These are phyloP conservation scores for Sesia apiformis DNA, from an alignment of 2,888 invertebrate genomes.

Conservation along the genomic window DNA sequence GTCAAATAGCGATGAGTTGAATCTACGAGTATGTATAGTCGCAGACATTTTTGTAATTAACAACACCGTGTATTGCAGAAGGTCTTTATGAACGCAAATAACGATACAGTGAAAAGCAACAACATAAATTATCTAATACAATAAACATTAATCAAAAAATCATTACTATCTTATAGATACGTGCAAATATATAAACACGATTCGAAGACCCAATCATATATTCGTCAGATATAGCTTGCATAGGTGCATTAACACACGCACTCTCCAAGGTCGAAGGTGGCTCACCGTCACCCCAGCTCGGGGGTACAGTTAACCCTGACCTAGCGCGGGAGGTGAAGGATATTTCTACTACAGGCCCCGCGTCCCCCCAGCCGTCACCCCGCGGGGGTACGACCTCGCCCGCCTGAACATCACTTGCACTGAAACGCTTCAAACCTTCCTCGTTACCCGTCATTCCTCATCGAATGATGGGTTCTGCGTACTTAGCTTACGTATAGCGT, in stretches of 20 bases:
- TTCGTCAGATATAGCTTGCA: neutral
- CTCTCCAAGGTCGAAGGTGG: slow-evolving; percentile 61
- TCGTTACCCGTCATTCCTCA: slow-evolving; percentile 33
- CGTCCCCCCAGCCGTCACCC: slow-evolving; percentile 31
- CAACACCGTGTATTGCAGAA: too few relatives aligned
- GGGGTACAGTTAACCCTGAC: slow-evolving; percentile 72
- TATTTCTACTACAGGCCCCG: slow-evolving; percentile 64
- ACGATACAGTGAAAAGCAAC: too few relatives aligned
- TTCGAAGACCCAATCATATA: too few relatives aligned
- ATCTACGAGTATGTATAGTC: too few relatives aligned
- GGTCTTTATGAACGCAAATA: too few relatives aligned
- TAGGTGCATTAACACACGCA: slow-evolving; percentile 33
- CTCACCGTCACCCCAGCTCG: slow-evolving; percentile 56
- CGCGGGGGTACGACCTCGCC: slow-evolving; percentile 25
- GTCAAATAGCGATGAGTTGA: too few relatives aligned
- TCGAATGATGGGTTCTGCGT: neutral
- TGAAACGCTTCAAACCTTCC: slow-evolving; percentile 44
- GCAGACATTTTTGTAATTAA: too few relatives aligned
- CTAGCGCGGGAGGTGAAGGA: slow-evolving; percentile 69
- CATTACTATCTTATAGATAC: too few relatives aligned
- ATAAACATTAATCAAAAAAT: too few relatives aligned
- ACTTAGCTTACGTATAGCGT: too few relatives aligned
- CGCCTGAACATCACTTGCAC: slow-evolving; percentile 53
- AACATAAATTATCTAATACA: too few relatives aligned
- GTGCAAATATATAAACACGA: too few relatives aligned